phyloP scores from a whole-genome alignment of 2,113 vertebrate species.

The Dasyornis broadbenti region DNA sequence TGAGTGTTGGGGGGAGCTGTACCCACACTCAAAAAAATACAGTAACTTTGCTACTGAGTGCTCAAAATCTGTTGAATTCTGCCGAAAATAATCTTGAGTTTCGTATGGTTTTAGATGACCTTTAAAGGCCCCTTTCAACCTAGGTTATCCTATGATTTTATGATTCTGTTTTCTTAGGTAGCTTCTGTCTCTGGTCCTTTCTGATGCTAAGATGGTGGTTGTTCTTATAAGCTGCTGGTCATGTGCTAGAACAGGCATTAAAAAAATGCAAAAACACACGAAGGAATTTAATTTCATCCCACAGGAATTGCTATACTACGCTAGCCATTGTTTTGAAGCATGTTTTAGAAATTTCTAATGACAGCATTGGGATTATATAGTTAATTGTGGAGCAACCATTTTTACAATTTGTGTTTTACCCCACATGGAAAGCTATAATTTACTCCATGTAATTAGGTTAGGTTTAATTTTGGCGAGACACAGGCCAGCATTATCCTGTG shows the following conservation, averaged over 20 bases:
- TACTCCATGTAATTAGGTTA: constrained; percentile 50
- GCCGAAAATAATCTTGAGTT: not conserved
- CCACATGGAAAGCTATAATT: constrained; percentile 52
- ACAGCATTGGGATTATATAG: constrained; percentile 10
- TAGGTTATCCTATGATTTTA: not conserved
- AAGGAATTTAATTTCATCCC: not conserved
- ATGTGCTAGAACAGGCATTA: not conserved
- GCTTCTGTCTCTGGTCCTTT: not conserved
- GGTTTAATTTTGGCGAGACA: constrained; percentile 53
- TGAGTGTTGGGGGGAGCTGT: not conserved
- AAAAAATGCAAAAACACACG: not conserved
- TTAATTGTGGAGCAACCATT: constrained; percentile 41
- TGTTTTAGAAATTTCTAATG: constrained; percentile 53
- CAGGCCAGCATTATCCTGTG: constrained; percentile 24
- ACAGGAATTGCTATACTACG: not conserved
- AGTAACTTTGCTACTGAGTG: not conserved
- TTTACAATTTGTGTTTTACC: constrained; percentile 50
- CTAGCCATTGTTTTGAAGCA: constrained; percentile 29
- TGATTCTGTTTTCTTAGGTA: not conserved
- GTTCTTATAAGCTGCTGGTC: not conserved
- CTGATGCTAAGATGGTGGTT: not conserved
- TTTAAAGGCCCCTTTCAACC: not conserved
- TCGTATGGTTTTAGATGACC: not conserved
- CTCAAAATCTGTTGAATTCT: not conserved
- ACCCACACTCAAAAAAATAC: not conserved